Percentiles rank a stretch among this genome's conserved stretches.
These are phyloP conservation scores for Verasper variegatus DNA, from an alignment of 2,113 vertebrate species.

Conservation along the genomic window DNA sequence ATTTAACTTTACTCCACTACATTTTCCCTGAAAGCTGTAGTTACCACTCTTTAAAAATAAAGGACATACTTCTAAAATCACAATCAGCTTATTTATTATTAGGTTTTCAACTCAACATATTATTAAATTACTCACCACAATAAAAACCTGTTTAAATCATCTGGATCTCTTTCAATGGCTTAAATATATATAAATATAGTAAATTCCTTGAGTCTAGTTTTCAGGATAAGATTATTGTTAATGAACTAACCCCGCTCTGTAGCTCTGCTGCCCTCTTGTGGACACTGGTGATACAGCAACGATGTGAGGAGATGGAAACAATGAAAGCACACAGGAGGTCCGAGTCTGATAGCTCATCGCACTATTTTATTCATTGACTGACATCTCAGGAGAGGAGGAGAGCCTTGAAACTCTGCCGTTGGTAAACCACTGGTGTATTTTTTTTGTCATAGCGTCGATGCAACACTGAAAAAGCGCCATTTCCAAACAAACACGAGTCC, in stretches of 20 bases:
- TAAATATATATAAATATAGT: background rate
- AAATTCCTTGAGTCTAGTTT: background rate
- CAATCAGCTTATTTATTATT: too few relatives aligned
- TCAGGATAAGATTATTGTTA: too few relatives aligned
- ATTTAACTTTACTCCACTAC: too few relatives aligned
- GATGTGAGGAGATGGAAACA: background rate
- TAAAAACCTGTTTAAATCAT: too few relatives aligned
- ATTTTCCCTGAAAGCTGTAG: too few relatives aligned
- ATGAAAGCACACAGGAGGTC: slow-evolving; percentile 23
- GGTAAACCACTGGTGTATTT: slow-evolving; percentile 77
- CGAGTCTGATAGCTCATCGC: slow-evolving; percentile 79
- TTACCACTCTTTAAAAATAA: too few relatives aligned
- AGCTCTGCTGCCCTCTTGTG: slow-evolving; percentile 60
- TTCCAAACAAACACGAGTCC: slow-evolving; percentile 94
- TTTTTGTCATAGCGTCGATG: slow-evolving; percentile 85
- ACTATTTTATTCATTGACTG: slow-evolving; percentile 85
- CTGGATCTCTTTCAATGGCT: too few relatives aligned
- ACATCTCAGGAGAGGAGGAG: slow-evolving; percentile 83
- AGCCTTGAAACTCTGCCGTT: slow-evolving; percentile 79
- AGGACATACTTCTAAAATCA: too few relatives aligned
- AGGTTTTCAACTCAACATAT: too few relatives aligned
- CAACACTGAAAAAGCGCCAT: slow-evolving; percentile 91
- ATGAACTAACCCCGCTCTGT: background rate
- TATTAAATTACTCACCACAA: too few relatives aligned
- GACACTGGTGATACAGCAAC: background rate